Percentiles rank a stretch among this genome's conserved stretches.
Conservation (phyloP, 2,113 vertebrate species). For the Lipophrys pholis region DNA sequence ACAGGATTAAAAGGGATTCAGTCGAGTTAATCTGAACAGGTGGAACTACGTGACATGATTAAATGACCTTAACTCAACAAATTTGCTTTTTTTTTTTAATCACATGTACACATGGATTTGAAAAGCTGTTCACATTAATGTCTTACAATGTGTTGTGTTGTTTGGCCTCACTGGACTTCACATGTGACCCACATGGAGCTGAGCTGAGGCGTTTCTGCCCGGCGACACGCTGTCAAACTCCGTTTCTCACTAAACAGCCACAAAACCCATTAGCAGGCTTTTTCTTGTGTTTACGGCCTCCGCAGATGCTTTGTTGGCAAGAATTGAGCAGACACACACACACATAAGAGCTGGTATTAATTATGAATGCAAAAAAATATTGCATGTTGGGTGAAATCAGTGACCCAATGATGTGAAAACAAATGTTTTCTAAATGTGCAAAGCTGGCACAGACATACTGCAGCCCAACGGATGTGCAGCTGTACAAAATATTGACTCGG, state of each 20-base stretch:
- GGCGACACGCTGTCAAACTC: neutral
- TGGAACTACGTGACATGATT: too few species aligned
- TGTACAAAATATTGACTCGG: too few species aligned
- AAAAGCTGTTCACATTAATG: too few species aligned
- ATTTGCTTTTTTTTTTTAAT: too few species aligned
- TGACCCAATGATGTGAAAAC: constrained; percentile 15
- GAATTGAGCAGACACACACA: neutral
- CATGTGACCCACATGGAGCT: neutral
- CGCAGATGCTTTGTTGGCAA: constrained; percentile 22
- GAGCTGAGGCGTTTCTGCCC: constrained; percentile 6
- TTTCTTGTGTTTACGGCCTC: neutral
- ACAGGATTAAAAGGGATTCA: too few species aligned
- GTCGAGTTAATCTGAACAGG: too few species aligned
- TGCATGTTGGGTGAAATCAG: constrained; percentile 29
- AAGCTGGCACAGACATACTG: too few species aligned
- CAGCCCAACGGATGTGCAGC: too few species aligned
- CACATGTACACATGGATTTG: too few species aligned
- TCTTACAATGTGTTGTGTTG: too few species aligned
- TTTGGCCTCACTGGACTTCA: too few species aligned
- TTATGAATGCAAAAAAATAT: constrained; percentile 36
- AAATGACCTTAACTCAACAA: too few species aligned
- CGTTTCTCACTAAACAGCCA: neutral
- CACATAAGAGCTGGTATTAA: constrained; percentile 24
- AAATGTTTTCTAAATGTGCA: neutral
- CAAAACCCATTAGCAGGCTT: constrained; percentile 31